Conservation (phyloP, 2,113 vertebrate genomes). For the Thalassarche chlororhynchos region DNA sequence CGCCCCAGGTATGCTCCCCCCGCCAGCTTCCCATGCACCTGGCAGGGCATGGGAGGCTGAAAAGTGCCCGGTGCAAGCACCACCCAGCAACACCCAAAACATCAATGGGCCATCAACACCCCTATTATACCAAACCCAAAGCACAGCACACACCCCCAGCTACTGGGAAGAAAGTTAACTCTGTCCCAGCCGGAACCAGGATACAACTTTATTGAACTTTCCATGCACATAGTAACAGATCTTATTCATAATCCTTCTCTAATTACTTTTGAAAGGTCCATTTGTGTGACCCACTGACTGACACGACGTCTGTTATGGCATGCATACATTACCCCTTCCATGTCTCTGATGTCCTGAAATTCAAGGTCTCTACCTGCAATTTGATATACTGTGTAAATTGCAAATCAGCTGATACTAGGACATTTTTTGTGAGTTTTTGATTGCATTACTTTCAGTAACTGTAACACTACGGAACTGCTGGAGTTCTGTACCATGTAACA, state of each 20-base stretch:
- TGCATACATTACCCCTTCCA: neutral
- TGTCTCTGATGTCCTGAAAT: neutral
- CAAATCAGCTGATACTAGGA: neutral
- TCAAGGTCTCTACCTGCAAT: neutral
- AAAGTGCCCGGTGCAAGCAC: no score
- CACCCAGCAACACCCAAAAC: no score
- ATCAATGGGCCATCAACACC: no score
- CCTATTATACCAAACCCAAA: no score
- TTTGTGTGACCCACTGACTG: neutral
- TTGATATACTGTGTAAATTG: neutral
- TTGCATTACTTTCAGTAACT: neutral
- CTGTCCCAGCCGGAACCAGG: no score
- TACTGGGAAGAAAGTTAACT: no score
- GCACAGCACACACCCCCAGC: no score
- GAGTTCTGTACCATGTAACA: neutral
- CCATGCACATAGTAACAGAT: neutral
- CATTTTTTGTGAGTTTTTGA: neutral
- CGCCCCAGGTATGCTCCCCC: no score
- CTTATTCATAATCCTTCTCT: neutral
- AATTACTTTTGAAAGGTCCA: neutral
- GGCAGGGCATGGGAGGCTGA: no score
- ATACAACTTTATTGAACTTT: neutral
- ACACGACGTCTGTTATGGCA: fast-evolving
- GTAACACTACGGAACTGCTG: neutral
- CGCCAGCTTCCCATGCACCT: no score